phyloP scores from a whole-genome alignment of 2,797 vertebrate species.

The Psittacula echo region DNA sequence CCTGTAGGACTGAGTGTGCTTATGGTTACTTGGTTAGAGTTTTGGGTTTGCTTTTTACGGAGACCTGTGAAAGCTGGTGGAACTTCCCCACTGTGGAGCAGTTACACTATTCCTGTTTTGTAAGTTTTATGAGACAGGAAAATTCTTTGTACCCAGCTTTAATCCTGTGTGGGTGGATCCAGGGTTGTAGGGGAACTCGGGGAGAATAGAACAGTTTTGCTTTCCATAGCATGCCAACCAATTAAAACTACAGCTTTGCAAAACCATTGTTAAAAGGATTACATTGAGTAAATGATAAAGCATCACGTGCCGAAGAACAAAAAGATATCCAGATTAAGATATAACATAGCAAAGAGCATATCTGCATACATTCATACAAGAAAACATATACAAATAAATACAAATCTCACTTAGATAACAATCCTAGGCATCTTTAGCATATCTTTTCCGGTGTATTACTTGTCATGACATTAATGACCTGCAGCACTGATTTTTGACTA shows the following conservation, averaged over 20 bases:
- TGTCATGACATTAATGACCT: background rate
- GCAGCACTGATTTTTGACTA: background rate
- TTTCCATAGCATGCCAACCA: background rate
- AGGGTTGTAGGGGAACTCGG: background rate
- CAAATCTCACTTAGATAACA: background rate
- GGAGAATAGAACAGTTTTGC: background rate
- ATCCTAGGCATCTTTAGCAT: background rate
- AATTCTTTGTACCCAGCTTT: background rate
- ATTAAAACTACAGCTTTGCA: background rate
- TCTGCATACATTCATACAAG: background rate
- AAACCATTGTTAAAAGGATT: background rate
- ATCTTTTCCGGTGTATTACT: background rate
- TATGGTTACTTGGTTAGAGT: background rate
- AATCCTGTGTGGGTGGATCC: background rate
- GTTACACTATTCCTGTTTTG: background rate
- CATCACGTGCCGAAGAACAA: background rate
- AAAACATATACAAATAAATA: background rate
- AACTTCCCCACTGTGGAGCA: background rate
- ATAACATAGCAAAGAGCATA: background rate
- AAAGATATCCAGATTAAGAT: background rate
- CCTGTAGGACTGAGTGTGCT: background rate
- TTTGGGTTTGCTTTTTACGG: background rate
- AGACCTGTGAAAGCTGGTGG: background rate
- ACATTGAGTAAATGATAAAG: background rate
- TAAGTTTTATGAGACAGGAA: background rate